phyloP scores from a whole-genome alignment of 2,113 vertebrate species.

The Micromys minutus region DNA sequence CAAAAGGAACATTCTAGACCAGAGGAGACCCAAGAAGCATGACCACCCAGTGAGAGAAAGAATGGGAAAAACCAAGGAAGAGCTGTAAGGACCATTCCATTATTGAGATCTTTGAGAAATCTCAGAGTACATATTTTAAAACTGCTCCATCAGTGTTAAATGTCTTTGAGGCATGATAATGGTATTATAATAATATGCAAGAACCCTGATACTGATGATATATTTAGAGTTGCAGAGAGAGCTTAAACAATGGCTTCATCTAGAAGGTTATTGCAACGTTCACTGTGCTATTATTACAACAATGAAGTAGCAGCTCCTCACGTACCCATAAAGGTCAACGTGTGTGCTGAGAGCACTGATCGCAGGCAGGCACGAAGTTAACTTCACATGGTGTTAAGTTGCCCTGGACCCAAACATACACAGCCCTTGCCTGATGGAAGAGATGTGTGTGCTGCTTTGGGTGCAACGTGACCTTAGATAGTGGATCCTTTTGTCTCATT shows the following conservation, averaged over 20 bases:
- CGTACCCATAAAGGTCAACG: not conserved
- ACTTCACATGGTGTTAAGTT: slow-evolving; percentile 3
- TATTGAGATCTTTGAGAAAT: not conserved
- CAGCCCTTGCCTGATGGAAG: not conserved
- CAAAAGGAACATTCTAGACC: not conserved
- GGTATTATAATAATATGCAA: slow-evolving; percentile 10
- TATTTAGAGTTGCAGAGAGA: not conserved
- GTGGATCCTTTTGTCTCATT: not conserved
- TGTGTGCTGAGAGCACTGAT: not conserved
- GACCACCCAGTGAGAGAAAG: not conserved
- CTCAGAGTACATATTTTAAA: slow-evolving; percentile 38
- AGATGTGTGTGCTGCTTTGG: not conserved
- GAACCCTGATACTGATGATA: slow-evolving; percentile 2
- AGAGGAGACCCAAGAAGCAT: slow-evolving; percentile 38
- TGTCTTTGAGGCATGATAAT: slow-evolving; percentile 20
- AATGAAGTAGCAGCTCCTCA: not conserved
- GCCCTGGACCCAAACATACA: not conserved
- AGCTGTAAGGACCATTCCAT: not conserved
- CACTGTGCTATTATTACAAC: not conserved
- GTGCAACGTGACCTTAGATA: not conserved
- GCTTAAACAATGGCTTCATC: slow-evolving; percentile 1
- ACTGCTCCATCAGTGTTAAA: not conserved
- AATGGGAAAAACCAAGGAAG: not conserved
- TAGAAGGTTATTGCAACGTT: slow-evolving; percentile 12
- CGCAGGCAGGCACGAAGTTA: not conserved